Conservation (phyloP, 2,113 vertebrate species). For the Bujurquina vittata region DNA sequence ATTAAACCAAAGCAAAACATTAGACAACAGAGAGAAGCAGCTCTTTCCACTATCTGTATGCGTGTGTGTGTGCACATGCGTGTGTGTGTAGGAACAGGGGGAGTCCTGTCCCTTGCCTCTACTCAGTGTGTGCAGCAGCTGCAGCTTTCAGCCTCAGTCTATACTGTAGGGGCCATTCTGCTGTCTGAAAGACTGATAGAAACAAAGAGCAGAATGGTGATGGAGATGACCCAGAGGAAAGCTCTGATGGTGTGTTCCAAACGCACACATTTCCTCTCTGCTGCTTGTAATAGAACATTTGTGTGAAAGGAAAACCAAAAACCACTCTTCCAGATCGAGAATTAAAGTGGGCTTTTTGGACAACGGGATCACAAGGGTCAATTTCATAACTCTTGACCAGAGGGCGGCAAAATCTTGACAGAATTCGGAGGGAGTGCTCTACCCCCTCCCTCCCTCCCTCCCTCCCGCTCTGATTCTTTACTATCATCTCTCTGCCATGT, state of each 20-base stretch:
- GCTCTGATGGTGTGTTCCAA: constrained; percentile 41
- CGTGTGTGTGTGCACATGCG: constrained; percentile 14
- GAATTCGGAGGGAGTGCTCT: constrained; percentile 14
- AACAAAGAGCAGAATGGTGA: constrained; percentile 58
- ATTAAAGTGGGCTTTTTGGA: constrained; percentile 2
- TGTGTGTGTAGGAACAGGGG: constrained; percentile 16
- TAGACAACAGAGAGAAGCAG: constrained; percentile 66
- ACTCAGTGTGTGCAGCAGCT: constrained; percentile 73
- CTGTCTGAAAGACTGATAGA: constrained; percentile 63
- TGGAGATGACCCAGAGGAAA: constrained; percentile 45
- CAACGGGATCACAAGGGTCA: background rate
- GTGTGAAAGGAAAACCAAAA: constrained; percentile 25
- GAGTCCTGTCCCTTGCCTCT: constrained; percentile 52
- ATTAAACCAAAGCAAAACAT: constrained; percentile 74
- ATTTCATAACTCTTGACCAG: constrained; percentile 38
- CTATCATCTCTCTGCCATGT: background rate
- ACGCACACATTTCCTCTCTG: background rate
- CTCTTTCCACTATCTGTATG: background rate
- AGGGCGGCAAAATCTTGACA: constrained; percentile 28
- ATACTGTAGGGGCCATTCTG: constrained; percentile 71
- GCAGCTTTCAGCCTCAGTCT: constrained; percentile 67
- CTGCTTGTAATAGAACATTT: constrained; percentile 22
- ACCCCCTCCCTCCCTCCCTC: background rate
- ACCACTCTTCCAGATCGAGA: constrained; percentile 10
- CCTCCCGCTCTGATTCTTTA: background rate